Conservation (phyloP, 2,888 invertebrate species). For the Tinea semifulvella region DNA sequence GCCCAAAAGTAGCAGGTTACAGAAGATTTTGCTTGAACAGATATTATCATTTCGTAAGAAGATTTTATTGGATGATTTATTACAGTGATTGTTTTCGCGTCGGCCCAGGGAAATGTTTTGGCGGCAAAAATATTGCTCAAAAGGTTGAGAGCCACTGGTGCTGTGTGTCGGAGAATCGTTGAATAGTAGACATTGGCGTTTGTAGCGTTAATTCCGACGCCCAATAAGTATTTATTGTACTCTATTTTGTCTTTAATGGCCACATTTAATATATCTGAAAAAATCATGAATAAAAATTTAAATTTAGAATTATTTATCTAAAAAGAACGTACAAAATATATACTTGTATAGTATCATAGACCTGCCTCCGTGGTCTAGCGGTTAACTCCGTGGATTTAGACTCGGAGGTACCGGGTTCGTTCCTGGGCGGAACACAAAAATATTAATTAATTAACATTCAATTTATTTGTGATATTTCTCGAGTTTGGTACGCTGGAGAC, state of each 20-base stretch:
- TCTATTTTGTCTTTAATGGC: not conserved
- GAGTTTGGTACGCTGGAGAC: too few species aligned
- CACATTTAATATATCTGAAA: not conserved
- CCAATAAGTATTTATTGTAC: constrained; percentile 52
- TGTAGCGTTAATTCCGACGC: constrained; percentile 47
- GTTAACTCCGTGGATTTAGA: too few species aligned
- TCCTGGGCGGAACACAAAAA: too few species aligned
- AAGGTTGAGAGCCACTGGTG: constrained; percentile 60
- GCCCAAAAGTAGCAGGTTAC: constrained; percentile 23
- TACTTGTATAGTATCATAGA: too few species aligned
- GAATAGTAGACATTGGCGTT: constrained; percentile 55
- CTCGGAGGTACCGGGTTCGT: too few species aligned
- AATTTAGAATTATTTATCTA: too few species aligned
- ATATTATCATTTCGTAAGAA: not conserved
- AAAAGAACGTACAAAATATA: too few species aligned
- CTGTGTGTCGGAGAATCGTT: constrained; percentile 57
- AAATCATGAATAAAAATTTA: not conserved
- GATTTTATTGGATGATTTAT: constrained; percentile 29
- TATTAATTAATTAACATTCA: too few species aligned
- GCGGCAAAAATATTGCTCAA: constrained; percentile 46
- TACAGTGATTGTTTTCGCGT: constrained; percentile 25
- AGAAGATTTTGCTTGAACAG: constrained; percentile 23
- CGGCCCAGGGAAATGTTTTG: constrained; percentile 20
- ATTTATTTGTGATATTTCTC: too few species aligned
- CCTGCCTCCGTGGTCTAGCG: too few species aligned